Conservation (phyloP, 2,113 vertebrate genomes). For the Strix uralensis region DNA sequence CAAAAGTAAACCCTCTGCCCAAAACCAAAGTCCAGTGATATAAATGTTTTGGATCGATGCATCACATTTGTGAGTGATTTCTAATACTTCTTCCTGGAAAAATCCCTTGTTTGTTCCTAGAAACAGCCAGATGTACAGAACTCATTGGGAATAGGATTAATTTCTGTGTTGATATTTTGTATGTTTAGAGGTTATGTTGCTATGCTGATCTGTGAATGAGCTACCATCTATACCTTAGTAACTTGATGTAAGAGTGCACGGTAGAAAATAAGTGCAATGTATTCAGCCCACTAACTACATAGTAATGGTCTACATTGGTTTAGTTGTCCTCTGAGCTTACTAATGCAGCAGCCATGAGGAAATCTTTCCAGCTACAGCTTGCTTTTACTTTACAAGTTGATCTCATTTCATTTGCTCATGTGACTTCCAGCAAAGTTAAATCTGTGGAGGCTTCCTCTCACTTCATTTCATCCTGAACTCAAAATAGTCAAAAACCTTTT, state of each 20-base stretch:
- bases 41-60: background rate
- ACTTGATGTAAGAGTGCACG: background rate
- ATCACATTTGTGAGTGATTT: background rate
- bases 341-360: conserved; percentile 28
- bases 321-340: conserved; percentile 30
- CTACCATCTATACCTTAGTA: background rate
- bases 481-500: conserved; percentile 45
- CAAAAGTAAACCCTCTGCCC: background rate
- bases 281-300: background rate
- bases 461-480: conserved; percentile 47
- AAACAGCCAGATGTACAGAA: background rate
- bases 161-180: background rate
- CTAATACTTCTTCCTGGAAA: background rate
- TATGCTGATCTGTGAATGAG: background rate
- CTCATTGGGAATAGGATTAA: background rate
- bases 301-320: background rate
- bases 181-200: background rate
- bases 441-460: conserved; percentile 62
- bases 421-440: conserved; percentile 67
- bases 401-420: conserved; percentile 57
- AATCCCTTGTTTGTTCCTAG: background rate
- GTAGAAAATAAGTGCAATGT: background rate
- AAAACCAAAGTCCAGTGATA: background rate
- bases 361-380: conserved; percentile 54
- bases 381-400: conserved; percentile 44